Percentiles rank a stretch among this genome's conserved stretches.
phyloP scores from a whole-genome alignment of 1,140 invertebrate species.

The Drosophila obscura region DNA sequence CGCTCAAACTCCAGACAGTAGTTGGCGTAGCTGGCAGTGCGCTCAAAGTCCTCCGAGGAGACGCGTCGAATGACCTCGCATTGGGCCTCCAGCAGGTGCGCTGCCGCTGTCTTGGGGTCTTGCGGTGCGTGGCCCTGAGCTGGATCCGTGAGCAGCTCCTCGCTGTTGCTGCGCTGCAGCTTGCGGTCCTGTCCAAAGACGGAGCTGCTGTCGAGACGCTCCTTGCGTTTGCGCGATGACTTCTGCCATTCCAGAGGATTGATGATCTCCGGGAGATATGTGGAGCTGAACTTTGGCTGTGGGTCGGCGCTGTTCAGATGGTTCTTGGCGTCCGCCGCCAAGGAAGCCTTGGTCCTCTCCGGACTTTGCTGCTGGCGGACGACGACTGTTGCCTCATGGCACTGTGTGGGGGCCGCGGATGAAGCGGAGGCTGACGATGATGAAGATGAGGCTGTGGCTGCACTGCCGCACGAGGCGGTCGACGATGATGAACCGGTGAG shows the following conservation, averaged over 20 bases:
- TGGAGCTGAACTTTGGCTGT: constrained; percentile 82
- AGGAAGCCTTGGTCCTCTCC: constrained; percentile 39
- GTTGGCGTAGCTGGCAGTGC: constrained; percentile 69
- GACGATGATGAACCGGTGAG: constrained; percentile 83
- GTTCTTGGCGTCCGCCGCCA: constrained; percentile 34
- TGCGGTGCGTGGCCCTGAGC: constrained; percentile 1
- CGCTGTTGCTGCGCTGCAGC: constrained; percentile 90
- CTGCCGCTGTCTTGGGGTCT: constrained; percentile 26
- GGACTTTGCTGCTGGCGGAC: constrained; percentile 33
- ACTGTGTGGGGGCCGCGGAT: constrained; percentile 35
- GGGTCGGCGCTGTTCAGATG: constrained; percentile 41
- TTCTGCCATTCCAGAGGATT: constrained; percentile 82
- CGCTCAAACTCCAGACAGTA: constrained; percentile 74
- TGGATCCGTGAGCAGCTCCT: constrained; percentile 85
- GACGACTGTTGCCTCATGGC: constrained; percentile 30
- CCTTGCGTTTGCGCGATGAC: constrained; percentile 89
- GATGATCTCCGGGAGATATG: constrained; percentile 80
- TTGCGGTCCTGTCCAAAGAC: constrained; percentile 89
- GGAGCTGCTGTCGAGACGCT: constrained; percentile 88
- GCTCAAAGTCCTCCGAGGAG: constrained; percentile 80
- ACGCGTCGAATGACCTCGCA: constrained; percentile 75
- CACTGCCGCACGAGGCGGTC: constrained; percentile 68
- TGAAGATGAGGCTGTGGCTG: constrained; percentile 64
- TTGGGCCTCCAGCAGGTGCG: constrained; percentile 27
- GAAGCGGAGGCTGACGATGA: constrained; percentile 60